Evolutionary conservation across 2,888 invertebrate species (phyloP), one percentile per base, ranked within the genome.

Genomic region (Thecophora atra): DNA sequence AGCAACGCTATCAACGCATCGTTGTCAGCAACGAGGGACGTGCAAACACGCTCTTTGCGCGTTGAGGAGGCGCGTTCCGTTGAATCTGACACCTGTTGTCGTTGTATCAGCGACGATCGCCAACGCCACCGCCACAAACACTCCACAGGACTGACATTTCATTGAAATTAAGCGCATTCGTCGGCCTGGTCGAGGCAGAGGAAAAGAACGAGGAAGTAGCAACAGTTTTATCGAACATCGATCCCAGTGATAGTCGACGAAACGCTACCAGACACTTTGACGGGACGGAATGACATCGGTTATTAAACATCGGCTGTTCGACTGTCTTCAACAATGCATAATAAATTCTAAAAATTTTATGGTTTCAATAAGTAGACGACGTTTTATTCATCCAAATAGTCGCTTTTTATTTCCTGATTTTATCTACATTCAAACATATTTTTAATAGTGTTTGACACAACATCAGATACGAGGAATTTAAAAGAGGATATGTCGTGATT

Each of bases 81-180:
- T 24, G 47, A 28, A 44, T 62, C 60, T 47, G 69, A 69, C 69
- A 69, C 69, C 69, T 69, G 69, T 69, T 69, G 28, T 58, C 47
- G 19, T 28, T 62, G 60, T 47, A 26, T 24, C 37, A 30, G 65
- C 66, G 52, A 24, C 44, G 44, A 63, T 44, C 13, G 28, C 21
- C 54, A 8, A n/a, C n/a, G 52, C 37, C 67, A 17, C 47, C 19
- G 47, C 44, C 17, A 44, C 44, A 19, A n/a, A n/a, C n/a, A n/a
- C n/a, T n/a, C 44, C 47, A 69, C 58, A 60, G n/a, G 19, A 19
- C 7, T 67, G 67, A 37, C 67, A 56, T 58, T 69, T 69, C 28
- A 51, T 47, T 58, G 19, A 58, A 69, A 47, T 17, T 0, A 51
- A 54, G n/a, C 58, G n/a, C 58, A 8, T 3, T 58, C 58, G 26